Base-by-base conservation (phyloP, 2,797 vertebrate species). In the Apodemus agrarius region DNA sequence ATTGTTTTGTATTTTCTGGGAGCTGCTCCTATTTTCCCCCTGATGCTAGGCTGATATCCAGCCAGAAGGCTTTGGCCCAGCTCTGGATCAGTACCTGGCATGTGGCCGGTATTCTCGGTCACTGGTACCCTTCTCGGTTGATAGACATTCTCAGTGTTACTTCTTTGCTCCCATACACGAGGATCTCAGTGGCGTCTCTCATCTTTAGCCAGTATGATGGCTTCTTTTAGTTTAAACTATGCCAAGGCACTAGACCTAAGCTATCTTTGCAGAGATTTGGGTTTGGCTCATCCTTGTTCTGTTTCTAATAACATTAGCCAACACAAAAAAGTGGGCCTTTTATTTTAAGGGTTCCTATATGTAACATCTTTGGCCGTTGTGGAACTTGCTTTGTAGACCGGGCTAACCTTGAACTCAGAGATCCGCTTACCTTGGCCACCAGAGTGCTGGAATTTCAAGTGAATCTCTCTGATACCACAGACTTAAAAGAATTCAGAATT, bases 401-500 rank as follows among this genome's bases (percentile, higher is more conserved):
- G 24, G n/a, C 57, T 43, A 9, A 7, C 4, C 14, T 83, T 16
- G 2, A 83, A 63, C 24, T 83, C 80, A 81, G 54, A 40, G 54
- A 82, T 82, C n/a, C 13, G 7, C 52, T 13, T 37, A 6, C 52
- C 21, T 81, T 22, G 1, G 13, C 54, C n/a, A 40, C 57, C n/a
- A 1, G 8, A 72, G 69, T 37, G 69, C 17, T 72, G 17, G 69
- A 8, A 22, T 37, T 72, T 72, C 40, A 61, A 65, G 29, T 17
- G 17, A 88, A 54, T 94, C 91, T 94, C 91, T 93, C 54, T 76
- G n/a, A 78, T 63, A 72, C 46, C 34, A 85, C 83, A 88, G 11
- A 80, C 31, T 69, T 93, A 69, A 72, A 86, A 52, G 2, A 46
- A 86, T 54, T 37, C 46, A 72, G 34, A 87, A 87, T 67, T 83